Evolutionary conservation across 2,797 vertebrate genomes (phyloP), one percentile per base, ranked within the genome.

Genomic region (Gadopsis bispinosus): DNA sequence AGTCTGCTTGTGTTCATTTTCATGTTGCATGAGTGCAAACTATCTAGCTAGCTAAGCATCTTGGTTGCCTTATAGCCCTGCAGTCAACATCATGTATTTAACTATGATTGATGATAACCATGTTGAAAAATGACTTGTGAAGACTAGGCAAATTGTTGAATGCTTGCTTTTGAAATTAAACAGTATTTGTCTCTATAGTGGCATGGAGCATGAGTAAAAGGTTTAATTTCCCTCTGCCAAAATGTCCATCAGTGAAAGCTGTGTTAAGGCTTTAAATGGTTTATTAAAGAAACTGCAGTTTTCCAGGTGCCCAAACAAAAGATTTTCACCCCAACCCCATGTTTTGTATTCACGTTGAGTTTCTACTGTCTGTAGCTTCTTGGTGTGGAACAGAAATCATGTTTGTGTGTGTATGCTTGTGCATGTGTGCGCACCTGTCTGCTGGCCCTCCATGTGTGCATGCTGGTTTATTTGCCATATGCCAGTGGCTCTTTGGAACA

Each of bases 401-500:
- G 56, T 63, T 37, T 61, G 55, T 61, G 31, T 59, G 43, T 61
- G 43, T 63, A 7, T 68, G 43, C 50, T 51, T 69, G 37, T 62
- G 48, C 13, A 14, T 75, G 53, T 63, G 63, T 16, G 20, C 10
- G 37, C 71, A 83, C 68, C 80, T 89, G 81, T 83, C 75, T 77
- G 64, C 62, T 59, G 71, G 75, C 72, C 72, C 47, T 86, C 69
- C 81, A 73, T 31, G 41, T 78, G 79, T 73, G 70, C 65, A 74
- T 75, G 66, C 70, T 75, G 75, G 60, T 86, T 87, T 89, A 84
- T 86, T 87, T 89, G 84, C 90, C 89, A 83, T 85, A 88, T 87
- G 91, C 84, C 77, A 58, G 63, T 69, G 77, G 81, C 84, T 83
- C 73, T 83, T 73, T 83, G 83, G 59, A 89, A 79, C 89, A 79